A percentile compares a stretch with the other conserved stretches of the same genome.
phyloP scores from a whole-genome alignment of 2,888 invertebrate genomes.

The Aleiodes leptofemur region DNA sequence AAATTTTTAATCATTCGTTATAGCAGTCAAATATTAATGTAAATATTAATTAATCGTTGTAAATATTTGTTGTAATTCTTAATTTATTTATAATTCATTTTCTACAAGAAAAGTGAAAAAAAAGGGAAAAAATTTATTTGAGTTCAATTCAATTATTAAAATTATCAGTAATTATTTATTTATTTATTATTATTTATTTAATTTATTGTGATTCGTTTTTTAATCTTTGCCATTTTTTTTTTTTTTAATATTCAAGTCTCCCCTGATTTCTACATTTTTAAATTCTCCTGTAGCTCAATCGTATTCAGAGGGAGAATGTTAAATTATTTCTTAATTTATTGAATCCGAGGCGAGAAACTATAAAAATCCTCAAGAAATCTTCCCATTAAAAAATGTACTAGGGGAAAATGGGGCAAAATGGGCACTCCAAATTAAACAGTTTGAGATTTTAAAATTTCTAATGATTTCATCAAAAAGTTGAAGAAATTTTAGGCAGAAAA shows the following conservation, averaged over 20 bases:
- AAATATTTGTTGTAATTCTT: slow-evolving; percentile 54
- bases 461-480: too few relatives aligned
- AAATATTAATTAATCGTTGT: slow-evolving; percentile 52
- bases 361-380: slow-evolving; percentile 9
- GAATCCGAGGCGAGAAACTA: slow-evolving; percentile 25
- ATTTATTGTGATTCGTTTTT: slow-evolving; percentile 47
- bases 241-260: slow-evolving; percentile 37
- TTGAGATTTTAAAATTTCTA: too few relatives aligned
- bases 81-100: slow-evolving; percentile 36
- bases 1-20: slow-evolving; percentile 9
- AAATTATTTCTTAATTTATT: neutral
- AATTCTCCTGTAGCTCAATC: slow-evolving; percentile 25
- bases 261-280: neutral
- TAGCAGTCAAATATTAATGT: slow-evolving; percentile 41
- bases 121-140: slow-evolving; percentile 18
- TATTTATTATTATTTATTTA: slow-evolving; percentile 41
- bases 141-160: slow-evolving; percentile 20
- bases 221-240: slow-evolving; percentile 34
- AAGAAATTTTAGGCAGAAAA: too few relatives aligned
- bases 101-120: neutral
- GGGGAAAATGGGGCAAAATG: too few relatives aligned
- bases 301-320: slow-evolving; percentile 1
- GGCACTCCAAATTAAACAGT: too few relatives aligned
- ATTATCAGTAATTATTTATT: slow-evolving; percentile 16
- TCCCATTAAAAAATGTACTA: neutral